These are phyloP conservation scores for Mythimna pallens DNA, from an alignment of 2,888 invertebrate species.

Conservation along the genomic window DNA sequence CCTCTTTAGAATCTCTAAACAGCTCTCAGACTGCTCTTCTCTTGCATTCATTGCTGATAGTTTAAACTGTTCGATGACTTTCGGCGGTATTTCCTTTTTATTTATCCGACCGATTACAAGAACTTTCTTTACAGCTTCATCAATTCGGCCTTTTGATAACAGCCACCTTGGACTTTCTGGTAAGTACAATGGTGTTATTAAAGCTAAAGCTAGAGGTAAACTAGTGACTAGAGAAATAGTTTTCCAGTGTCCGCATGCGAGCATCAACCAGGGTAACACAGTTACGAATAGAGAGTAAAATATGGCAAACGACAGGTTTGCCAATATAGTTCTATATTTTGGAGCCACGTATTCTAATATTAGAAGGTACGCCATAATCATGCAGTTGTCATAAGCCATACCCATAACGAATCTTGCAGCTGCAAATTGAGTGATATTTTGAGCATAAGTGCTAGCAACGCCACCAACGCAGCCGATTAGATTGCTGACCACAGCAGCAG, in stretches of 20 bases:
- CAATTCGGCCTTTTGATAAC: conserved; percentile 76
- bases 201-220: conserved; percentile 72
- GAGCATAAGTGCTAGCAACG: conserved; percentile 72
- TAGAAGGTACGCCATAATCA: conserved; percentile 78
- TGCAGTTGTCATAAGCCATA: conserved; percentile 79
- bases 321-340: conserved; percentile 76
- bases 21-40: conserved; percentile 67
- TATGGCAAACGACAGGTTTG: conserved; percentile 76
- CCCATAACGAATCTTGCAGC: conserved; percentile 77
- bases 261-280: conserved; percentile 75
- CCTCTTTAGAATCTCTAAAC: conserved; percentile 75
- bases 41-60: conserved; percentile 56
- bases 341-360: conserved; percentile 80
- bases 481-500: conserved; percentile 74
- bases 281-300: conserved; percentile 75
- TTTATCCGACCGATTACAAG: conserved; percentile 76
- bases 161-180: conserved; percentile 82
- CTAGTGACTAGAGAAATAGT: conserved; percentile 77
- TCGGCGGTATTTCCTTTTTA: conserved; percentile 73
- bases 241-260: conserved; percentile 80
- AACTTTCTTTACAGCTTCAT: conserved; percentile 76
- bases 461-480: conserved; percentile 76
- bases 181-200: conserved; percentile 74
- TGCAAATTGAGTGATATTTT: conserved; percentile 73
- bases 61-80: conserved; percentile 76